A percentile compares a stretch with the other conserved stretches of the same genome.
These are phyloP conservation scores for Ennomos fuscantarius DNA, from an alignment of 2,888 invertebrate genomes.

Conservation along the genomic window DNA sequence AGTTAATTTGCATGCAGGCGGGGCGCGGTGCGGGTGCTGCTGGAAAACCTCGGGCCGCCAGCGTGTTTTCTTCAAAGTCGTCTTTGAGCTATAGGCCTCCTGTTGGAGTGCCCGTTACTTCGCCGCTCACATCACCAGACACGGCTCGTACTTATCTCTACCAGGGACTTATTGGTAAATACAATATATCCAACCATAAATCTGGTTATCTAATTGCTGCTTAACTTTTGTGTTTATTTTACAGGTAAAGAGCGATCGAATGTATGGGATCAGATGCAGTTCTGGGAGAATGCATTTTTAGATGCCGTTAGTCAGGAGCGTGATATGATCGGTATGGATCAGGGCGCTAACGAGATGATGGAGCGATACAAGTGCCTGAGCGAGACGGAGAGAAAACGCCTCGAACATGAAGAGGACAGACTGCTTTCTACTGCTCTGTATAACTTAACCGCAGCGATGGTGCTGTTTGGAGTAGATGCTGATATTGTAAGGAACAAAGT, in stretches of 20 bases:
- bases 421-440: slow-evolving; percentile 97
- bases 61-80: slow-evolving; percentile 97
- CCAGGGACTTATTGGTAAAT: slow-evolving; percentile 90
- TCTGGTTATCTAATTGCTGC: too few relatives aligned
- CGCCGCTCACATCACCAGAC: slow-evolving; percentile 95
- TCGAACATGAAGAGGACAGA: slow-evolving; percentile 99
- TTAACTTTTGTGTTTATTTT: not conserved
- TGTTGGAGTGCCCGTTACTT: slow-evolving; percentile 89
- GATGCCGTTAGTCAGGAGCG: slow-evolving; percentile 99
- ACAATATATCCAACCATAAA: too few relatives aligned
- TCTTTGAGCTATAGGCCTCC: slow-evolving; percentile 94
- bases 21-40: slow-evolving; percentile 33
- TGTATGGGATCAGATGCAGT: slow-evolving; percentile 99
- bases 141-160: slow-evolving; percentile 95
- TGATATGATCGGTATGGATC: slow-evolving; percentile 99
- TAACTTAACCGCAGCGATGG: slow-evolving; percentile 97
- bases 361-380: slow-evolving; percentile 97
- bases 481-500: slow-evolving; percentile 94
- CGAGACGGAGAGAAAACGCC: slow-evolving; percentile 95
- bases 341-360: slow-evolving; percentile 99
- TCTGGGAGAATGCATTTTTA: slow-evolving; percentile 99
- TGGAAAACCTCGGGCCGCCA: slow-evolving; percentile 92
- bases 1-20: slow-evolving; percentile 16
- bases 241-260: slow-evolving; percentile 91
- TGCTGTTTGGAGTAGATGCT: slow-evolving; percentile 95